Percentiles rank a stretch among this genome's conserved stretches.
Conservation (phyloP, 2,797 vertebrate genomes). For the Synaphobranchus kaupii region DNA sequence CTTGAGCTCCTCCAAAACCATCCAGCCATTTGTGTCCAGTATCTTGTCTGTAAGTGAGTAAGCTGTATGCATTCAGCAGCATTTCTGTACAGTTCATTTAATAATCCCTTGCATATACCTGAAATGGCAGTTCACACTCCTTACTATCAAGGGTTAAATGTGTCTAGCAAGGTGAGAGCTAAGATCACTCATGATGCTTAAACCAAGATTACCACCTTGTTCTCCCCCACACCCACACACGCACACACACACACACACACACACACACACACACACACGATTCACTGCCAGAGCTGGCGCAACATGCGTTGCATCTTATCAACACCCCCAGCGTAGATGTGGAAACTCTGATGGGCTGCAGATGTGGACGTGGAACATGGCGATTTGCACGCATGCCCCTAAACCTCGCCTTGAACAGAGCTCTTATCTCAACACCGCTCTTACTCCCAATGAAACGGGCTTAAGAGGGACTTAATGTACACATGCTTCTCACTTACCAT, state of each 20-base stretch:
- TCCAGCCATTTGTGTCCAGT: background rate
- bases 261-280: background rate
- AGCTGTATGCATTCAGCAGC: background rate
- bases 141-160: constrained; percentile 63
- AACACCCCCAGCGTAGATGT: constrained; percentile 61
- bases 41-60: background rate
- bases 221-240: constrained; percentile 35
- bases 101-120: background rate
- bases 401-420: constrained; percentile 51
- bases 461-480: constrained; percentile 49
- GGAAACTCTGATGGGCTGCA: constrained; percentile 74
- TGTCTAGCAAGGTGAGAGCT: constrained; percentile 66
- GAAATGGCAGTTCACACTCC: constrained; percentile 67
- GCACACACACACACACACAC: background rate
- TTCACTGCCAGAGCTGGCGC: constrained; percentile 47
- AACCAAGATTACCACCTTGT: constrained; percentile 69
- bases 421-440: constrained; percentile 48
- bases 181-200: constrained; percentile 65
- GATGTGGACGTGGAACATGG: constrained; percentile 55
- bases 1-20: background rate
- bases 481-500: constrained; percentile 30
- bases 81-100: background rate
- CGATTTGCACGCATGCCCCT: background rate
- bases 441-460: constrained; percentile 48
- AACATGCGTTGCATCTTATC: constrained; percentile 74